A percentile compares a stretch with the other conserved stretches of the same genome.
phyloP scores from a whole-genome alignment of 2,797 vertebrate genomes.

The Peromyscus melanophrys region DNA sequence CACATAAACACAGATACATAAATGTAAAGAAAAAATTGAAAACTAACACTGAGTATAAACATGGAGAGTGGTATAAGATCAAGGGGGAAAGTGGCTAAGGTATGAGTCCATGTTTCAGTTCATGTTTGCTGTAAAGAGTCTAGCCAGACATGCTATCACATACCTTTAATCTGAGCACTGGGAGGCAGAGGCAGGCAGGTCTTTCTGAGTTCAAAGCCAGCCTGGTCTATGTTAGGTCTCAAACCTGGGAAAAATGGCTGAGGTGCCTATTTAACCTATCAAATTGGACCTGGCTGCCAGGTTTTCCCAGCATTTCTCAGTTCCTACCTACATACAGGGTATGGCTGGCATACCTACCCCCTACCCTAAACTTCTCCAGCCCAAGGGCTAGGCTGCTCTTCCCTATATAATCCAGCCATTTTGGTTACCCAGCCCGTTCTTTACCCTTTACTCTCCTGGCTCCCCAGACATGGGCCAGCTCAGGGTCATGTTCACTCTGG shows the following conservation, averaged over 20 bases:
- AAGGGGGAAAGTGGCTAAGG: background rate
- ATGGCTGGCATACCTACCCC: background rate
- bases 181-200: background rate
- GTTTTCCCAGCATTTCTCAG: background rate
- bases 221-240: background rate
- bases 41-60: background rate
- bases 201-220: background rate
- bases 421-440: background rate
- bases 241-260: background rate
- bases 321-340: background rate
- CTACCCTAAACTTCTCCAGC: background rate
- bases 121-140: background rate
- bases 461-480: background rate
- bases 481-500: background rate
- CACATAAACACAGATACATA: background rate
- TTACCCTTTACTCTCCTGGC: background rate
- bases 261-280: background rate
- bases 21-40: background rate
- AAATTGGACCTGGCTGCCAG: background rate
- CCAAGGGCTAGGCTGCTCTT: background rate
- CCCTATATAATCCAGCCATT: background rate
- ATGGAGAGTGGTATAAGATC: background rate
- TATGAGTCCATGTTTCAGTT: slow-evolving; percentile 21
- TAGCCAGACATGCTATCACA: background rate
- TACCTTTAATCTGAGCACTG: background rate